Percentiles rank a stretch among this genome's conserved stretches.
phyloP scores from a whole-genome alignment of 2,797 vertebrate genomes.

The Carapus acus region DNA sequence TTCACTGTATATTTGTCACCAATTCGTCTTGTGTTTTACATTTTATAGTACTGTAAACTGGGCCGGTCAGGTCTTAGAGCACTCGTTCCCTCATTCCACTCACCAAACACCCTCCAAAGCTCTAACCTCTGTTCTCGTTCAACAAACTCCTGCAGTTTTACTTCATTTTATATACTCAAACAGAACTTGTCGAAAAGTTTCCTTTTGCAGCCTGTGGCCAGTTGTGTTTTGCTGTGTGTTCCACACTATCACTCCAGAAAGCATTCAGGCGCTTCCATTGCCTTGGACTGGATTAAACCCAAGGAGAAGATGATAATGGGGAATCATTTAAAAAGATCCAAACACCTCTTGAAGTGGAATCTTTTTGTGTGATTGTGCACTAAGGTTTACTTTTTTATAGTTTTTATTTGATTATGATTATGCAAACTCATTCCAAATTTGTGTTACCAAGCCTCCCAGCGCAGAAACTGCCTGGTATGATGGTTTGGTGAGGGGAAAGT shows the following conservation, averaged over 20 bases:
- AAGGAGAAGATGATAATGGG: not conserved
- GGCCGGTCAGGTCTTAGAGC: no score
- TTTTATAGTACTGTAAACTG: not conserved
- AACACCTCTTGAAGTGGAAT: not conserved
- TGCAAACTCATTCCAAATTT: not conserved
- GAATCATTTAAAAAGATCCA: not conserved
- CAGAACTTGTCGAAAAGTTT: no score
- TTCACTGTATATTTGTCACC: not conserved
- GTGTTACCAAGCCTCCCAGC: constrained; percentile 23
- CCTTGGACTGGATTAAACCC: not conserved
- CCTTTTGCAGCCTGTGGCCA: not conserved
- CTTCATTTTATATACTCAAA: no score
- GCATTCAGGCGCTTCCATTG: not conserved
- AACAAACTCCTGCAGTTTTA: no score
- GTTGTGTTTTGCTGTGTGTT: not conserved
- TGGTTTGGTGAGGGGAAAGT: constrained; percentile 48
- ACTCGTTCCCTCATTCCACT: no score
- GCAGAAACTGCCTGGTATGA: constrained; percentile 19
- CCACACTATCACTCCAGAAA: not conserved
- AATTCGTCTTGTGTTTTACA: not conserved
- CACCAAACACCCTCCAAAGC: not conserved
- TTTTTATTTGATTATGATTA: no score
- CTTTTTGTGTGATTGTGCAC: constrained; percentile 1
- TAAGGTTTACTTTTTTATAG: not conserved
- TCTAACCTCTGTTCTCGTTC: no score